phyloP scores from a whole-genome alignment of 2,113 vertebrate species.

The Carassius gibelio region DNA sequence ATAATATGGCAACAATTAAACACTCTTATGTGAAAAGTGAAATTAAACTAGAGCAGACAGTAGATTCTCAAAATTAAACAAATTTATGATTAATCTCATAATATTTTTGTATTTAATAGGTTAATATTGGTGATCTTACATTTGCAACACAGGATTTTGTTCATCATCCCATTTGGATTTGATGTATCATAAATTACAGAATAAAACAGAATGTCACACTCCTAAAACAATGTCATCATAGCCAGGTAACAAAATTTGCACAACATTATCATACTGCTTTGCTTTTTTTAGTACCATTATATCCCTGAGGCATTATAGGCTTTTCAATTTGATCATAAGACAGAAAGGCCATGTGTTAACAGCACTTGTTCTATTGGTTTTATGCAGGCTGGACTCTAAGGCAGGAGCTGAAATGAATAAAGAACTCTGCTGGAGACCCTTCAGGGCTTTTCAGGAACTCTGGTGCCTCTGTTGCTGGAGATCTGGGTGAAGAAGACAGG shows the following conservation, averaged over 20 bases:
- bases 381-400: constrained; percentile 76
- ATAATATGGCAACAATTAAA: too few relatives aligned
- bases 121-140: too few relatives aligned
- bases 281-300: background rate
- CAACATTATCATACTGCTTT: background rate
- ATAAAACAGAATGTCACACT: too few relatives aligned
- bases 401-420: constrained; percentile 75
- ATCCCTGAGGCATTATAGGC: background rate
- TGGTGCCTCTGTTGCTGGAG: constrained; percentile 92
- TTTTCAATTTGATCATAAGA: background rate
- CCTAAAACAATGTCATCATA: too few relatives aligned
- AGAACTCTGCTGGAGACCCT: constrained; percentile 86
- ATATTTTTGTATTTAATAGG: too few relatives aligned
- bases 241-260: too few relatives aligned
- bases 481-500: constrained; percentile 94
- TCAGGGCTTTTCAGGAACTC: constrained; percentile 87
- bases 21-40: too few relatives aligned
- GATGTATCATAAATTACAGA: too few relatives aligned
- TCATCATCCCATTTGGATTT: background rate
- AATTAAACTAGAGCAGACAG: too few relatives aligned
- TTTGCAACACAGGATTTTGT: too few relatives aligned
- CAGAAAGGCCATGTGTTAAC: background rate
- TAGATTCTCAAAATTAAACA: too few relatives aligned
- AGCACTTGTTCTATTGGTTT: background rate
- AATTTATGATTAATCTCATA: too few relatives aligned